Conservation (phyloP, 2,888 invertebrate genomes). For the Fragum sueziense region DNA sequence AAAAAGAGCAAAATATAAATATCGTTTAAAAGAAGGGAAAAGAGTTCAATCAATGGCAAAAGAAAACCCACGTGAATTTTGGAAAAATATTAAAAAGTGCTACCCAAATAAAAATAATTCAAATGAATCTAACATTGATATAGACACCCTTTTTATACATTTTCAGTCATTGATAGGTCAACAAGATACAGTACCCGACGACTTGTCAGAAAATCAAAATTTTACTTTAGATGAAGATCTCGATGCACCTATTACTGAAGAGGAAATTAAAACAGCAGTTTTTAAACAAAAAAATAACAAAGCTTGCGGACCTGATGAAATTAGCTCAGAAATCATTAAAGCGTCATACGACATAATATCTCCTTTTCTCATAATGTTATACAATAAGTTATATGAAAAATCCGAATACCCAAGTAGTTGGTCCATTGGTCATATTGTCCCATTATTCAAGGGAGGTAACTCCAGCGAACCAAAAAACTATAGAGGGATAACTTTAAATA, state of each 20-base stretch:
- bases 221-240: not conserved
- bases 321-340: constrained; percentile 9
- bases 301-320: not conserved
- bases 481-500: constrained; percentile 2
- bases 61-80: too few species aligned
- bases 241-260: constrained; percentile 6
- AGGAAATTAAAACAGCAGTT: constrained; percentile 9
- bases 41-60: too few species aligned
- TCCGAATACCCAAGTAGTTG: not conserved
- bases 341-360: not conserved
- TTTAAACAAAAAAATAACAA: constrained; percentile 5
- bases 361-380: not conserved
- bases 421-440: not conserved
- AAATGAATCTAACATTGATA: too few species aligned
- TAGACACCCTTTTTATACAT: not conserved
- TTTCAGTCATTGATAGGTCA: not conserved
- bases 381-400: constrained; percentile 6
- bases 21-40: too few species aligned
- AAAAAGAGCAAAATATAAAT: too few species aligned
- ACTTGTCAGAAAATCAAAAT: not conserved
- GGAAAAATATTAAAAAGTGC: too few species aligned
- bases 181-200: not conserved
- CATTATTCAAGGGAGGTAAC: not conserved
- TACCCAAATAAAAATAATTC: too few species aligned
- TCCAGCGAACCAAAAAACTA: not conserved